A percentile compares a stretch with the other conserved stretches of the same genome.
Conservation (phyloP, 37 sponge, comb jelly and placozoan genomes). For the Chondrosia reniformis region DNA sequence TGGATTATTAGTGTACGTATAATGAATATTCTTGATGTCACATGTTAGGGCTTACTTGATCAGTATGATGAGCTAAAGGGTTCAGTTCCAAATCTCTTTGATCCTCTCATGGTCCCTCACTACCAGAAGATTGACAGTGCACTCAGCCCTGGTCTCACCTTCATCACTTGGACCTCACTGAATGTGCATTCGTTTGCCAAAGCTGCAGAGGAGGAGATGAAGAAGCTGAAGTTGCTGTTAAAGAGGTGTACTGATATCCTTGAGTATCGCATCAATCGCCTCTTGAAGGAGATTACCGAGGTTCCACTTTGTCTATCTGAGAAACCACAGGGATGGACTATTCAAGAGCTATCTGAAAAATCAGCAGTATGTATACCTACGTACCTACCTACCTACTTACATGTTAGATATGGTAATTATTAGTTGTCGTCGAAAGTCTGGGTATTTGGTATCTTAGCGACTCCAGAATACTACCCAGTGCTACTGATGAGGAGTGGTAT, state of each 20-base stretch:
- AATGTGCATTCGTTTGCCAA: slow-evolving; percentile 33
- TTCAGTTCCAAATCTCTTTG: slow-evolving; percentile 29
- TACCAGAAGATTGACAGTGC: slow-evolving; percentile 31
- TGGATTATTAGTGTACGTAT: too few species aligned
- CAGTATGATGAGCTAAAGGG: slow-evolving; percentile 27
- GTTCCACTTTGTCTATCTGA: slow-evolving; percentile 48
- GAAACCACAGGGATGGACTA: slow-evolving; percentile 29
- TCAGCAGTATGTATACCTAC: too few species aligned
- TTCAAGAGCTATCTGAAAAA: too few species aligned
- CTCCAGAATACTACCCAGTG: too few species aligned
- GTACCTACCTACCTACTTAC: too few species aligned
- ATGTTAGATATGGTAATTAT: too few species aligned
- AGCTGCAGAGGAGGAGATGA: slow-evolving; percentile 18
- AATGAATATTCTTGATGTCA: too few species aligned
- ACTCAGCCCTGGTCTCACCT: slow-evolving; percentile 41
- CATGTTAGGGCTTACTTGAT: slow-evolving; percentile 17
- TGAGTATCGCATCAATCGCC: slow-evolving; percentile 31
- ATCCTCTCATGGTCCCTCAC: slow-evolving; percentile 47
- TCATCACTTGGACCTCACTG: slow-evolving; percentile 59
- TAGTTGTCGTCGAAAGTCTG: too few species aligned
- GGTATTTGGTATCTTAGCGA: too few species aligned
- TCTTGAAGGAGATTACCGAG: slow-evolving; percentile 26
- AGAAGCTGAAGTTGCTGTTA: slow-evolving; percentile 34
- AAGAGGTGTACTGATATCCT: slow-evolving; percentile 38
- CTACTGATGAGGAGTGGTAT: too few species aligned